Conservation (phyloP, 2,888 invertebrate species). For the Smittia sp. region DNA sequence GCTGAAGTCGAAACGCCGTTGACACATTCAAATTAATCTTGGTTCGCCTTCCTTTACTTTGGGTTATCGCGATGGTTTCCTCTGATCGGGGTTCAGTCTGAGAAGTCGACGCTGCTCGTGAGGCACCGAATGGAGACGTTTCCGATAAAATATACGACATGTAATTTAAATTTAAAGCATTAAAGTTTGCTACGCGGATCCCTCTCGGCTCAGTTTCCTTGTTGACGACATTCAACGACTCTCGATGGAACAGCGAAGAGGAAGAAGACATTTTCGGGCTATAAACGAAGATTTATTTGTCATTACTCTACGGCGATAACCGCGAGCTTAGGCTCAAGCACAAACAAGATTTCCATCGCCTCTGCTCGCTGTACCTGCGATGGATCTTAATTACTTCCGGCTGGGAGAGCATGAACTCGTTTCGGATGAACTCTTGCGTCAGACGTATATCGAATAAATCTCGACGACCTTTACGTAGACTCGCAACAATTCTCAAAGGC, state of each 20-base stretch:
- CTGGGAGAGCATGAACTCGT: neutral
- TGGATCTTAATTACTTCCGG: conserved; percentile 25
- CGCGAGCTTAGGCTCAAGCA: neutral
- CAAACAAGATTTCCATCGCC: neutral
- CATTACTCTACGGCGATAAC: conserved; percentile 27
- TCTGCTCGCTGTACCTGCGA: neutral
- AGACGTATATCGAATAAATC: neutral
- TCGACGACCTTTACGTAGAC: neutral
- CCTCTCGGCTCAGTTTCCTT: neutral
- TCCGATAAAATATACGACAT: conserved; percentile 27
- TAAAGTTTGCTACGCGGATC: conserved; percentile 1
- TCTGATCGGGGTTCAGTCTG: neutral
- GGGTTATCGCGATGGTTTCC: neutral
- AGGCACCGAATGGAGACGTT: conserved; percentile 11
- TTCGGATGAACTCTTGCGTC: neutral
- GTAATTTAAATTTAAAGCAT: conserved; percentile 21
- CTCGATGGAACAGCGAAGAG: neutral
- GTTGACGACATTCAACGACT: neutral
- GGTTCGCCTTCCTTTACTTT: neutral
- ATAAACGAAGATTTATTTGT: conserved; percentile 37
- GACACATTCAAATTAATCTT: neutral
- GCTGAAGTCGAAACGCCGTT: neutral
- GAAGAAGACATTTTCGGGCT: neutral
- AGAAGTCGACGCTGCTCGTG: neutral
- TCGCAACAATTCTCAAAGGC: neutral